These are phyloP conservation scores for Poecilia velifera DNA, from an alignment of 2,797 vertebrate genomes.

Conservation along the genomic window DNA sequence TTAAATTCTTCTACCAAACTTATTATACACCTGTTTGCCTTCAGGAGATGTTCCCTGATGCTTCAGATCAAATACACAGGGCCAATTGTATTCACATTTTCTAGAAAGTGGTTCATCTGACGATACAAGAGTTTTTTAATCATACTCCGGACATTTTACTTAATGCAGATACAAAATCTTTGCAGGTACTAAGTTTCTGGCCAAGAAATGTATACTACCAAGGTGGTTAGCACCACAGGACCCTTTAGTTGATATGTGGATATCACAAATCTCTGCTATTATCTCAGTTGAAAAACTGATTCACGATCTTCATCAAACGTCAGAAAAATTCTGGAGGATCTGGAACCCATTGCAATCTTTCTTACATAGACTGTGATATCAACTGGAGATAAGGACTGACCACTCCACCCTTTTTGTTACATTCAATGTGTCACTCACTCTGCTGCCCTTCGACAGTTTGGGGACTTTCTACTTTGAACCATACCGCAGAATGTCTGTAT, in stretches of 20 bases:
- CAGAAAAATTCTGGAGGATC: not conserved
- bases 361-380: not conserved
- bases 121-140: not conserved
- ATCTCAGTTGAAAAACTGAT: not conserved
- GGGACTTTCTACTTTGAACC: no score
- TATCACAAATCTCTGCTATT: not conserved
- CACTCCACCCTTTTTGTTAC: no score
- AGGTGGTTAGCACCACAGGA: no score
- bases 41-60: no score
- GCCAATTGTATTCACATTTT: not conserved
- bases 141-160: not conserved
- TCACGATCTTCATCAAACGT: not conserved
- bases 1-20: not conserved
- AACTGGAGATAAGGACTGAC: no score
- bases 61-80: not conserved
- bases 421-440: no score
- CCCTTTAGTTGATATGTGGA: not conserved
- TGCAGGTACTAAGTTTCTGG: not conserved
- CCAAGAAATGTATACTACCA: not conserved
- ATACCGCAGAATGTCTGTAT: no score
- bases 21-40: not conserved
- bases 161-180: not conserved
- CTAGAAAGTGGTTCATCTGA: not conserved
- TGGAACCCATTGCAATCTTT: not conserved
- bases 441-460: no score